Conservation (phyloP, 2,797 vertebrate genomes). For the Anas bernieri region DNA sequence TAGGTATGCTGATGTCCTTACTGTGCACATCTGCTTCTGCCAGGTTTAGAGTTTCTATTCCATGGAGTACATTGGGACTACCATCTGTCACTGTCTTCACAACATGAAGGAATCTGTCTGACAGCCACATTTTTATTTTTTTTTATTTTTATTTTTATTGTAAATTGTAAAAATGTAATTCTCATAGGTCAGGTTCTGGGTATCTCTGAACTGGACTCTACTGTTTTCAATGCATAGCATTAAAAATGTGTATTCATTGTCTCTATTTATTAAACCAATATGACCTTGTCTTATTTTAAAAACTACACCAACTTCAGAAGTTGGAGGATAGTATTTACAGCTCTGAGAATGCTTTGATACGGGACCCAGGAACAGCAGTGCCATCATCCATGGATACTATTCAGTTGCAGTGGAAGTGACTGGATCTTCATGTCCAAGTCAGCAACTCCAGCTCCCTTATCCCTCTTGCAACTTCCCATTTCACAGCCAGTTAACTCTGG, state of each 20-base stretch:
- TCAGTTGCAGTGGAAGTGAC: not conserved
- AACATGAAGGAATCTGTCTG: not conserved
- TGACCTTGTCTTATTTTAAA: not conserved
- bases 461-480: slow-evolving; percentile 26
- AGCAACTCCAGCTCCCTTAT: slow-evolving; percentile 14
- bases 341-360: not conserved
- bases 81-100: not conserved
- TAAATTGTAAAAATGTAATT: not conserved
- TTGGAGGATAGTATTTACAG: not conserved
- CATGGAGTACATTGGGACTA: not conserved
- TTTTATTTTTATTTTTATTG: not conserved
- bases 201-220: not conserved
- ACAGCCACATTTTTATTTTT: not conserved
- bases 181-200: accelerated
- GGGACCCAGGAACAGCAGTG: not conserved
- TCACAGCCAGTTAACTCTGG: slow-evolving; percentile 48
- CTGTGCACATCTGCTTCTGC: not conserved
- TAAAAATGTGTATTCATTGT: not conserved
- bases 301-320: not conserved
- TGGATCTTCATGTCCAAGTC: not conserved
- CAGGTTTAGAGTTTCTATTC: not conserved
- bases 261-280: not conserved
- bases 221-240: not conserved
- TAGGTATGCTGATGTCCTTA: not conserved
- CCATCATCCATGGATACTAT: not conserved